A percentile compares a stretch with the other conserved stretches of the same genome.
These are phyloP conservation scores for Gymnarchus niloticus DNA, from an alignment of 2,113 vertebrate species.

Conservation along the genomic window DNA sequence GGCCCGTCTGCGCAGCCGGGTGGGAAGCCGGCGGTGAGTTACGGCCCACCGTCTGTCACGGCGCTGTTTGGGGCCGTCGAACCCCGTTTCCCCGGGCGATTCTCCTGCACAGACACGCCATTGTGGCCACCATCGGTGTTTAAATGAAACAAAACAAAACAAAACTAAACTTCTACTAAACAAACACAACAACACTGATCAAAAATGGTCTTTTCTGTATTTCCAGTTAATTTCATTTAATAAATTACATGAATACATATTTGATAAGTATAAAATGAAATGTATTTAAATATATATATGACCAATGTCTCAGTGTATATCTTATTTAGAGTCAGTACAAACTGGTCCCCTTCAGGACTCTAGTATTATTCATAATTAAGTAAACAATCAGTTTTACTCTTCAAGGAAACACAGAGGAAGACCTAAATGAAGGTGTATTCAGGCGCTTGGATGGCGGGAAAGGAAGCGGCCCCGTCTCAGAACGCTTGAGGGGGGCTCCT, in stretches of 20 bases:
- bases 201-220: neutral
- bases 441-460: neutral
- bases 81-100: neutral
- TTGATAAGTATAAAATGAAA: neutral
- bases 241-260: neutral
- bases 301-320: neutral
- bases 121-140: neutral
- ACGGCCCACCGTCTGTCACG: neutral
- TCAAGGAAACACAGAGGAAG: slow-evolving; percentile 18
- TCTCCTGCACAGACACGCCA: neutral
- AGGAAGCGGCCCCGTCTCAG: slow-evolving; percentile 7
- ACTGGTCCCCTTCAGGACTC: neutral
- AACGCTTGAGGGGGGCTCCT: slow-evolving; percentile 1
- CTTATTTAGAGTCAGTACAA: neutral
- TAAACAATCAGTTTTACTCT: slow-evolving; percentile 11
- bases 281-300: neutral
- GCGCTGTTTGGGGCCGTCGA: neutral
- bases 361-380: slow-evolving; percentile 14
- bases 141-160: neutral
- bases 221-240: neutral
- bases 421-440: slow-evolving; percentile 27
- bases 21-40: neutral
- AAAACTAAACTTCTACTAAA: neutral
- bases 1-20: neutral
- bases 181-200: neutral